Percentiles rank a stretch among this genome's conserved stretches.
Conservation (phyloP, 1,140 invertebrate genomes). For the Achatina immaculata region DNA sequence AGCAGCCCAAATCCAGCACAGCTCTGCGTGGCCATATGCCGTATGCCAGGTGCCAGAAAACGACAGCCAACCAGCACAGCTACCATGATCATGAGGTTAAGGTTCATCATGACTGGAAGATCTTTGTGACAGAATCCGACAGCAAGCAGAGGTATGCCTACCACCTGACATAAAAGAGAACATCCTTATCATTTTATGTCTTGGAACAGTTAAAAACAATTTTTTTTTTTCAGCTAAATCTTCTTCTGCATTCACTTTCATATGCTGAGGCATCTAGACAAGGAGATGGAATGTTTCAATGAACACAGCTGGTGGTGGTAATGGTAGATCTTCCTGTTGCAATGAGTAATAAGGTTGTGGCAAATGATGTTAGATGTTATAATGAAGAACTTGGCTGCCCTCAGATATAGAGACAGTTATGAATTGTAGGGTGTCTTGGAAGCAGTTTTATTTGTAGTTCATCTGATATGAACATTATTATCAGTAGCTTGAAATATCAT, state of each 20-base stretch:
- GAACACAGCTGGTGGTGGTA: too few relatives aligned
- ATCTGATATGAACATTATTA: too few relatives aligned
- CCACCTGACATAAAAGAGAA: constrained; percentile 19
- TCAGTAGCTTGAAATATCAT: too few relatives aligned
- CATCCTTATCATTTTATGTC: not conserved
- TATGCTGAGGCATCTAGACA: too few relatives aligned
- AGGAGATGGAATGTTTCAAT: too few relatives aligned
- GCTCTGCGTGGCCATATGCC: constrained; percentile 41
- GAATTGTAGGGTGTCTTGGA: too few relatives aligned
- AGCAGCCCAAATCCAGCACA: constrained; percentile 53
- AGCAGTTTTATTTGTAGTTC: too few relatives aligned
- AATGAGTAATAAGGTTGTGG: not conserved
- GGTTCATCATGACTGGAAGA: constrained; percentile 42
- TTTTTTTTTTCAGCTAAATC: not conserved
- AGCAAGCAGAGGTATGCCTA: constrained; percentile 49
- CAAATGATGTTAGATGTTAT: not conserved
- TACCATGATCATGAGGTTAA: constrained; percentile 46
- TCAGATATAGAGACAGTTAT: too few relatives aligned
- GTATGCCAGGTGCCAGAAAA: constrained; percentile 44
- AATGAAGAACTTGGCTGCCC: not conserved
- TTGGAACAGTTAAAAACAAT: constrained; percentile 6
- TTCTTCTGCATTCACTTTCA: too few relatives aligned
- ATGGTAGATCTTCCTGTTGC: not conserved
- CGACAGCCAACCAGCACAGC: constrained; percentile 39
- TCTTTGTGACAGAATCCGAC: constrained; percentile 49